A percentile compares a stretch with the other conserved stretches of the same genome.
Evolutionary conservation across 2,113 vertebrate genomes (phyloP).

Genomic region (Phrynosoma blainvillii): DNA sequence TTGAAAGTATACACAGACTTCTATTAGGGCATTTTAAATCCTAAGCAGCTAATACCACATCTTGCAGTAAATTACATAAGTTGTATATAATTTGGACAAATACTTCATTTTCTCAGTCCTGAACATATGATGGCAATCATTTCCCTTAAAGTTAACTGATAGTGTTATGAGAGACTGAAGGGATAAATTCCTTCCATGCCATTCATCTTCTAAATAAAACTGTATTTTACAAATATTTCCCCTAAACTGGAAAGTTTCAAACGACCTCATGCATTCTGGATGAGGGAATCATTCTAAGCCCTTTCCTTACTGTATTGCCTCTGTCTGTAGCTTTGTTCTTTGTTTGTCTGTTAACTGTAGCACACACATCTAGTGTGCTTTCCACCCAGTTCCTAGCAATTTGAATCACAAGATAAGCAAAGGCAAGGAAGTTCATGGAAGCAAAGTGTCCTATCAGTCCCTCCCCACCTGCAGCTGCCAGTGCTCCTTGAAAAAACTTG

Average conservation of each 20-base stretch:
- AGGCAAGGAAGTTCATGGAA: not conserved
- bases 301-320: not conserved
- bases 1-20: not conserved
- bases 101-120: not conserved
- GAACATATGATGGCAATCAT: not conserved
- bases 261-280: not conserved
- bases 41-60: not conserved
- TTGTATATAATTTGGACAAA: not conserved
- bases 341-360: not conserved
- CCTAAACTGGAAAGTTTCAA: not conserved
- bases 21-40: too few species aligned
- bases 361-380: not conserved
- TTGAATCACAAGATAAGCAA: not conserved
- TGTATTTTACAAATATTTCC: too few species aligned
- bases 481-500: too few species aligned
- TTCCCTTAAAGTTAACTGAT: not conserved
- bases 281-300: not conserved
- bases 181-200: too few species aligned
- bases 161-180: not conserved
- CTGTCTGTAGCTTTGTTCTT: too few species aligned
- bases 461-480: too few species aligned
- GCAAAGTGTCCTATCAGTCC: too few species aligned
- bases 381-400: not conserved
- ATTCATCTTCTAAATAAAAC: not conserved
- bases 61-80: not conserved